Evolutionary conservation across 2,113 vertebrate genomes (phyloP).

Genomic region (Clarias macrocephalus): DNA sequence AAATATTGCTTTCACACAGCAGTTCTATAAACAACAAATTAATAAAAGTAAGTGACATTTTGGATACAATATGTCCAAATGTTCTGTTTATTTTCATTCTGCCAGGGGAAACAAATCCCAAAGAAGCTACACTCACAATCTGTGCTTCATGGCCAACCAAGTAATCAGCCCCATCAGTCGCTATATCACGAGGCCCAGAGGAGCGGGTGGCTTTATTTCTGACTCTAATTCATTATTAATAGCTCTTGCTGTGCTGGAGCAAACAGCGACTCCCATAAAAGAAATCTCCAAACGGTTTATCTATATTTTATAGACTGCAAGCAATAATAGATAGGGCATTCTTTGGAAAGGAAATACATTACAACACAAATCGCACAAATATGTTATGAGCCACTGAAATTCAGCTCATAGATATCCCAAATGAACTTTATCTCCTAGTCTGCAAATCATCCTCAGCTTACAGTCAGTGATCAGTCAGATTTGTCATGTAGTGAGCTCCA

Average conservation of each 20-base stretch:
- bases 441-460: not conserved
- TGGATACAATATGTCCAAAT: not conserved
- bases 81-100: not conserved
- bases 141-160: constrained; percentile 3
- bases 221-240: constrained; percentile 38
- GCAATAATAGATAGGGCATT: not conserved
- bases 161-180: constrained; percentile 2
- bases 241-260: not conserved
- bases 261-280: constrained; percentile 15
- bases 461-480: not conserved
- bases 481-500: not conserved
- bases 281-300: constrained; percentile 27
- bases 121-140: not conserved
- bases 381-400: not conserved
- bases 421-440: not conserved
- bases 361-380: not conserved
- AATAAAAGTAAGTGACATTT: not conserved
- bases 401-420: not conserved
- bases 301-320: constrained; percentile 7
- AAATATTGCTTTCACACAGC: not conserved
- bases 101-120: not conserved
- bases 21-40: not conserved
- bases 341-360: constrained; percentile 7
- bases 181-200: not conserved
- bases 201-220: constrained; percentile 32